Base-by-base conservation (phyloP, 2,888 invertebrate genomes). In the Megalurothrips usitatus region DNA sequence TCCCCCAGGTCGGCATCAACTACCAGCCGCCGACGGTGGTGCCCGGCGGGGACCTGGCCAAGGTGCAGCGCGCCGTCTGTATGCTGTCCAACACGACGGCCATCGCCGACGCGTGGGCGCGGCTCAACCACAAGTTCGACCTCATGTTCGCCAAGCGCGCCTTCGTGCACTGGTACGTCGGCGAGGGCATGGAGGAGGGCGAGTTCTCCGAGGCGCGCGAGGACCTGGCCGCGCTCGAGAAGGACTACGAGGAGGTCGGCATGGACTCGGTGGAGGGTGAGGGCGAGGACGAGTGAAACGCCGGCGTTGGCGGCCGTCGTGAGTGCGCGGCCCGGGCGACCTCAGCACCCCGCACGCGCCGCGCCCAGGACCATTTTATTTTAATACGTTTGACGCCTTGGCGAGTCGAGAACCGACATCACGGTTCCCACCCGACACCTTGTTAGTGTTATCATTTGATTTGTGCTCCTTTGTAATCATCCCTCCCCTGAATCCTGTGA, bases 171-270 rank as follows among this genome's bases (percentile, higher is more conserved):
- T 92, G 94, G 95, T 95, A 92, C 87, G 92, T 92, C 79, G 93
- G 93, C 68, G 93, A 94, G 87, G 94, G 94, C 79, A 94, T 94
- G 94, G 93, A 93, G 85, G 93, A 93, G 86, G 94, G 93, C 0
- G 94, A 94, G 87, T 94, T 94, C 87, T 90, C 91, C 11, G 94
- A 94, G 86, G 94, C 94, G 28, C 89, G 94, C 28, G 94, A 94
- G 86, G 93, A 94, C 87, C 88, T 94, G 82, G 92, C 91, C 80
- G 91, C 92, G n/a, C 88, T 93, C 8, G 93, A 93, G 86, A 89
- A 91, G 84, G 93, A 93, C 85, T 93, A 93, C 86, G 92, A 92
- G 84, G 93, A 93, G 86, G 93, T 93, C 19, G 92, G 92, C 82
- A 89, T 91, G 84, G 93, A 93, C 84, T 88, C 88, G 28, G 86